phyloP scores from a whole-genome alignment of 2,113 vertebrate species.

The Rhea americana region DNA sequence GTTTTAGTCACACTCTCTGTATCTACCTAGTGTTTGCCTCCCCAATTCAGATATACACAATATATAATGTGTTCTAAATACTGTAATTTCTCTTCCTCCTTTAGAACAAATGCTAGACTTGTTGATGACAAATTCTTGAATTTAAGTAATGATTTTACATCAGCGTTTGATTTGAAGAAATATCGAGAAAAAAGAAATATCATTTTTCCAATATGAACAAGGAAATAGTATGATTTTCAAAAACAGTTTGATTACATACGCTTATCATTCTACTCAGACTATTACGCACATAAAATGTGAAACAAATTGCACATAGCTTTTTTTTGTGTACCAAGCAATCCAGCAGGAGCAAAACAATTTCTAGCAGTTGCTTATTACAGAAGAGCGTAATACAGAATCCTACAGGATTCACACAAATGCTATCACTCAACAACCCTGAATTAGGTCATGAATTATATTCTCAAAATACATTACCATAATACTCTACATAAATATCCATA shows the following conservation, averaged over 20 bases:
- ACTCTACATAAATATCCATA: not conserved
- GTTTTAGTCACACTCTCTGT: not conserved
- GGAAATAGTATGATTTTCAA: not conserved
- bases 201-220: not conserved
- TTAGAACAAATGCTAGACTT: not conserved
- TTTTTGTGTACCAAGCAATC: not conserved
- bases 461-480: not conserved
- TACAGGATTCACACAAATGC: not conserved
- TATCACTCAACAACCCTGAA: not conserved
- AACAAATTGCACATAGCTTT: not conserved
- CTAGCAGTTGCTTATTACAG: not conserved
- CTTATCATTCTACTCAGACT: not conserved
- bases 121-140: not conserved
- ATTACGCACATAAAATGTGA: not conserved
- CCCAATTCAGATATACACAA: not conserved
- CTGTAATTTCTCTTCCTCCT: not conserved
- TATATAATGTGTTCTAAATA: not conserved
- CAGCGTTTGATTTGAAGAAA: not conserved
- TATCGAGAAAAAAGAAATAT: not conserved
- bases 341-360: not conserved
- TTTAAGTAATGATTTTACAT: not conserved
- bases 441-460: not conserved
- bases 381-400: not conserved
- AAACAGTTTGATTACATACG: not conserved
- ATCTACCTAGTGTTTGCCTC: not conserved